Conservation (phyloP, 2,113 vertebrate species). For the Microcebus ravelobensis region DNA sequence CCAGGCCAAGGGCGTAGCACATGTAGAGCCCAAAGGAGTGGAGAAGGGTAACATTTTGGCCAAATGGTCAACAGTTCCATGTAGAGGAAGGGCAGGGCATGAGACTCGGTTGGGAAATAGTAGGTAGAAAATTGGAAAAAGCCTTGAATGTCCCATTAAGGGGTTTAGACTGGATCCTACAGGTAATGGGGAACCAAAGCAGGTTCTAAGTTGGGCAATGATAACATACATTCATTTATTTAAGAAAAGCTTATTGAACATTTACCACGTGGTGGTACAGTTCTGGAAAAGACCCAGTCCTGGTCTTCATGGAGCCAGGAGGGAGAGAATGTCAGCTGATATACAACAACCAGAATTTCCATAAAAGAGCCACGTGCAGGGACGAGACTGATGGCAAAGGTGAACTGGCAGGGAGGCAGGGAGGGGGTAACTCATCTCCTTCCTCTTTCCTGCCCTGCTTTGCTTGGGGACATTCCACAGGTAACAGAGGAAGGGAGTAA, state of each 20-base stretch:
- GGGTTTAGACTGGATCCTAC: neutral
- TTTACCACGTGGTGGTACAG: neutral
- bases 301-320: neutral
- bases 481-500: neutral
- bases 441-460: neutral
- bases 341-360: neutral
- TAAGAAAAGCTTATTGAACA: neutral
- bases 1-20: neutral
- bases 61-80: neutral
- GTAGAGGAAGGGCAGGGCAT: neutral
- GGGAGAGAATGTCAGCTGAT: neutral
- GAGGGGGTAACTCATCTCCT: neutral
- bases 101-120: neutral
- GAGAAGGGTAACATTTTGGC: neutral
- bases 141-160: neutral
- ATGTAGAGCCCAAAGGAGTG: neutral
- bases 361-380: neutral
- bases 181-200: neutral
- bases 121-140: neutral
- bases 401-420: neutral
- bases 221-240: neutral
- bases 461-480: neutral
- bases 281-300: neutral
- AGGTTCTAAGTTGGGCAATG: neutral
- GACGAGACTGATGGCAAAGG: neutral